A percentile compares a stretch with the other conserved stretches of the same genome.
phyloP scores from a whole-genome alignment of 2,888 invertebrate species.

The Euplagia quadripunctaria region DNA sequence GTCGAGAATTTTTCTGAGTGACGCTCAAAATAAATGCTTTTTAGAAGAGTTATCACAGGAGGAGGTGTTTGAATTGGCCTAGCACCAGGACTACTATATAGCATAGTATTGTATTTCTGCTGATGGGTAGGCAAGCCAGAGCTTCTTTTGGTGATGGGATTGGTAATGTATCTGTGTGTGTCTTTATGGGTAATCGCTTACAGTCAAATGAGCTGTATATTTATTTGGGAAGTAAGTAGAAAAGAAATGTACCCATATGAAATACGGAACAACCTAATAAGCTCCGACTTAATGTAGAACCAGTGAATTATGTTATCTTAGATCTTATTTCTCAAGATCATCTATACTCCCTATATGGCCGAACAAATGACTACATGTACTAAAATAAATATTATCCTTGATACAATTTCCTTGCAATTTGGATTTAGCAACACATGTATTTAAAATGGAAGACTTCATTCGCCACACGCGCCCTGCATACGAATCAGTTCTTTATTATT shows the following conservation, averaged over 20 bases:
- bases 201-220: too few species aligned
- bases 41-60: too few species aligned
- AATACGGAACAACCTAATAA: conserved; percentile 3
- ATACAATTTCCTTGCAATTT: conserved; percentile 53
- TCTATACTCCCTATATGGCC: conserved; percentile 16
- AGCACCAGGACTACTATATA: too few species aligned
- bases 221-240: background rate
- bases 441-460: conserved; percentile 63
- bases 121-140: too few species aligned
- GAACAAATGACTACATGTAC: conserved; percentile 24
- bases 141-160: too few species aligned
- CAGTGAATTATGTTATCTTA: background rate
- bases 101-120: too few species aligned
- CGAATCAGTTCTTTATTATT: conserved; percentile 77
- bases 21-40: too few species aligned
- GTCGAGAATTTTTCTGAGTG: too few species aligned
- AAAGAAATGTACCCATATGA: background rate
- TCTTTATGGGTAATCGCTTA: too few species aligned
- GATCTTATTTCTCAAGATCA: conserved; percentile 20
- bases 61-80: too few species aligned
- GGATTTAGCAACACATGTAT: conserved; percentile 56
- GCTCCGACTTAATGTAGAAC: background rate
- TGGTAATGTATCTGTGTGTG: too few species aligned
- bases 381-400: conserved; percentile 39
- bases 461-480: conserved; percentile 70